Percentiles rank a stretch among this genome's conserved stretches.
These are phyloP conservation scores for Sinotaia quadrata DNA, from an alignment of 2,888 invertebrate species.

Conservation along the genomic window DNA sequence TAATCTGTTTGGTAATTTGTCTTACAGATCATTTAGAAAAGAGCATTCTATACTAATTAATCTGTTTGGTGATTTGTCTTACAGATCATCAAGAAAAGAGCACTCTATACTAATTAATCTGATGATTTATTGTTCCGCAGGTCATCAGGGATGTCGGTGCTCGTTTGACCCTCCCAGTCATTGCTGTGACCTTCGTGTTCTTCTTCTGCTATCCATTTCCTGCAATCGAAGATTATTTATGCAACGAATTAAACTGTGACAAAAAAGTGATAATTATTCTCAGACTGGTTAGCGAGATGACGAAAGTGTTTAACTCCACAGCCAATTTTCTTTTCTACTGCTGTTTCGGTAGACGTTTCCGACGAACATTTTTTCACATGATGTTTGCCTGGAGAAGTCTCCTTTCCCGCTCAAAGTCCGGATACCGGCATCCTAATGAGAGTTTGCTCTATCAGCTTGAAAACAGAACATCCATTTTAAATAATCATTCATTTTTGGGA, in stretches of 20 bases:
- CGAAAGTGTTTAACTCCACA: conserved; percentile 31
- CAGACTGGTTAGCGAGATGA: conserved; percentile 28
- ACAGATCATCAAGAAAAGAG: too few relatives aligned
- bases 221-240: conserved; percentile 29
- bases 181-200: conserved; percentile 29
- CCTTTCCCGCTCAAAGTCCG: conserved; percentile 23
- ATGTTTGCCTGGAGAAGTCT: conserved; percentile 17
- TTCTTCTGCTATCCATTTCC: conserved; percentile 33
- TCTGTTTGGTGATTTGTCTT: too few relatives aligned
- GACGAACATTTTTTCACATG: conserved; percentile 26
- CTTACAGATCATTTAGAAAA: too few relatives aligned
- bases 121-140: too few relatives aligned
- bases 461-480: too few relatives aligned
- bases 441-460: too few relatives aligned
- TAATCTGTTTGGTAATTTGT: too few relatives aligned
- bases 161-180: conserved; percentile 28
- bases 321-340: conserved; percentile 33
- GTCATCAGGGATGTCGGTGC: conserved; percentile 16
- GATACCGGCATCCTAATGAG: too few relatives aligned
- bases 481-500: too few relatives aligned
- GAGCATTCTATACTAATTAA: too few relatives aligned
- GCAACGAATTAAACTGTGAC: conserved; percentile 20
- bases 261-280: conserved; percentile 20
- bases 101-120: too few relatives aligned
- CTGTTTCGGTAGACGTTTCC: conserved; percentile 27